Base-by-base conservation (phyloP, 2,113 vertebrate species). In the Callaeas wilsoni region DNA sequence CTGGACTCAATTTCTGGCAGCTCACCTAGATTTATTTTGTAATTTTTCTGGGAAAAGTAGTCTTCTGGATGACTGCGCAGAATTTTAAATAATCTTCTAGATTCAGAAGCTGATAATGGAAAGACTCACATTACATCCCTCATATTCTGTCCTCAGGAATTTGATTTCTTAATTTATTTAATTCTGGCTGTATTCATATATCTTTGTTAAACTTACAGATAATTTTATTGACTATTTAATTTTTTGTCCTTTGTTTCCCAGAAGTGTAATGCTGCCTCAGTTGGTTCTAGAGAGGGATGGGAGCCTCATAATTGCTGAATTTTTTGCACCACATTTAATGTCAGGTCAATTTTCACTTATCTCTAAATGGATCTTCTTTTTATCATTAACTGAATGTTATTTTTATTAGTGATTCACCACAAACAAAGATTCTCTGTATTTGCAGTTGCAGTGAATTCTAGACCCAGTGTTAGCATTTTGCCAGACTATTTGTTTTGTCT, bases 401-500 rank as follows among this genome's bases (percentile, higher is more conserved):
- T 94, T 95, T 91, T 92, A 82, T 94, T 78, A 88, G 47, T 78
- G 67, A 76, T 74, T 89, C 41, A 65, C 46, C 1, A 2, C 47
- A 86, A 95, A 82, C 18, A 41, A 74, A 81, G 30, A 46, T 37
- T 78, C 22, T 52, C 68, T 0, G 0, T 93, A 47, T 94, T 95
- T 97, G 90, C 71, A 73, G 20, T 90, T 90, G 60, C 21, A 82
- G 68, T 88, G 73, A 91, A 76, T 91, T 94, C 86, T 93, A 95
- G 84, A 90, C 74, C 49, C 21, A 39, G 69, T 64, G 93, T 95
- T 87, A 89, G 49, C 81, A 71, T 96, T 95, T 91, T 84, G 42
- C 62, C 78, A 95, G 92, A 87, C 90, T 93, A 37, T 92, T 96
- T 94, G 84, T 91, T 95, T 94, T 94, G 87, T 94, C 94, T 91